Percentiles rank a stretch among this genome's conserved stretches.
These are phyloP conservation scores for Nymphalis polychloros DNA, from an alignment of 2,888 invertebrate species.

Conservation along the genomic window DNA sequence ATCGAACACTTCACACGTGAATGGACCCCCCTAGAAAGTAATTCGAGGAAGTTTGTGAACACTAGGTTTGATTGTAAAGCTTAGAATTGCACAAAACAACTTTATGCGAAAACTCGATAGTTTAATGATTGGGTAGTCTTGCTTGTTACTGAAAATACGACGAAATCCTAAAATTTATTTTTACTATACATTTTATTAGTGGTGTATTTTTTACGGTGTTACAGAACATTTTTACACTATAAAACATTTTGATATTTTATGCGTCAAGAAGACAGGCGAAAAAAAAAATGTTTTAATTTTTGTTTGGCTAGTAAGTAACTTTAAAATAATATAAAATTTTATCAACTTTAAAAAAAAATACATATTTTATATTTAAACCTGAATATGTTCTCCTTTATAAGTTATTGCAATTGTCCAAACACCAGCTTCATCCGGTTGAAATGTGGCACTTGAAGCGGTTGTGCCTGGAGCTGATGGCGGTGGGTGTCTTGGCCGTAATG, in stretches of 20 bases:
- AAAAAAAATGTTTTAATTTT: too few relatives aligned
- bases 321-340: too few relatives aligned
- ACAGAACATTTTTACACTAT: too few relatives aligned
- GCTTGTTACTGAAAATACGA: background rate
- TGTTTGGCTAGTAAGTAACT: background rate
- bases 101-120: too few relatives aligned
- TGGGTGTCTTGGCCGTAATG: constrained; percentile 78
- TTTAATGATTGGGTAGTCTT: too few relatives aligned
- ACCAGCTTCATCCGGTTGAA: constrained; percentile 98
- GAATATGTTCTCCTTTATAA: constrained; percentile 97
- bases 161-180: background rate
- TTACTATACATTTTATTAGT: background rate
- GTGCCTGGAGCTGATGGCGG: constrained; percentile 93
- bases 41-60: background rate
- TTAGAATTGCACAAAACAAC: too few relatives aligned
- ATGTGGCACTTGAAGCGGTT: constrained; percentile 92
- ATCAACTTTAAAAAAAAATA: background rate
- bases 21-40: constrained; percentile 91
- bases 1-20: constrained; percentile 97
- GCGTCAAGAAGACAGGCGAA: too few relatives aligned
- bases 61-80: too few relatives aligned
- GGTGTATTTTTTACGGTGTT: too few relatives aligned
- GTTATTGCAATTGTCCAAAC: constrained; percentile 98
- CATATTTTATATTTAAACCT: constrained; percentile 59
- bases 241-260: too few relatives aligned